phyloP scores from a whole-genome alignment of 2,797 vertebrate species.

The Hydrocynus forskahlii region DNA sequence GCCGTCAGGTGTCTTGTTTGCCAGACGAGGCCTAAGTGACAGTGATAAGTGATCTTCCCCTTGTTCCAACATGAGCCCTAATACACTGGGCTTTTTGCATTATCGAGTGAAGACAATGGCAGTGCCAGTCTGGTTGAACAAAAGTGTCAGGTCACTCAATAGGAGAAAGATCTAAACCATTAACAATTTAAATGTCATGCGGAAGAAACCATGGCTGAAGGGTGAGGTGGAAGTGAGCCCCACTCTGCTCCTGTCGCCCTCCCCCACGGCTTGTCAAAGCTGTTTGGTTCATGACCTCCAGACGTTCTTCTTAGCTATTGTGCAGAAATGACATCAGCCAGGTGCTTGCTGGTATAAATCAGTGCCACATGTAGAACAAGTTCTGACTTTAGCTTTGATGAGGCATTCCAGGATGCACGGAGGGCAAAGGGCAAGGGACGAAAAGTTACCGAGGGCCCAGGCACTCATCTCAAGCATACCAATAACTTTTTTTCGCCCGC shows the following conservation, averaged over 20 bases:
- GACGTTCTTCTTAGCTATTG: conserved; percentile 43
- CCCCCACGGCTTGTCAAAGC: conserved; percentile 32
- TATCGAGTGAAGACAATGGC: conserved; percentile 71
- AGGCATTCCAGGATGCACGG: conserved; percentile 31
- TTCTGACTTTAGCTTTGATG: conserved; percentile 54
- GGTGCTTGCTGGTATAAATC: conserved; percentile 54
- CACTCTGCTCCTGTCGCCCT: conserved; percentile 34
- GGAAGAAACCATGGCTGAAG: conserved; percentile 64
- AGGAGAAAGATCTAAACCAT: conserved; percentile 67
- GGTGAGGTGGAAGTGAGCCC: conserved; percentile 56
- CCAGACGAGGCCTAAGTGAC: conserved; percentile 66
- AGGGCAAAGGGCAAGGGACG: conserved; percentile 41
- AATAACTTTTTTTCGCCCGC: conserved; percentile 40
- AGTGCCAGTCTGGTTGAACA: conserved; percentile 72
- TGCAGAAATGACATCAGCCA: conserved; percentile 55
- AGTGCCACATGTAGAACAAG: conserved; percentile 49
- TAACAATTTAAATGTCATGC: conserved; percentile 67
- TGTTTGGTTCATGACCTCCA: conserved; percentile 40
- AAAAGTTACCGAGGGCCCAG: conserved; percentile 31
- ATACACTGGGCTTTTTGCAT: conserved; percentile 68
- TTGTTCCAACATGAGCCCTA: conserved; percentile 65
- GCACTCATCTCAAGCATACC: conserved; percentile 41
- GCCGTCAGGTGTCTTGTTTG: conserved; percentile 69
- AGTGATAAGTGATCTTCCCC: conserved; percentile 67
- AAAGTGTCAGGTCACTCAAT: conserved; percentile 68